A percentile compares a stretch with the other conserved stretches of the same genome.
phyloP scores from a whole-genome alignment of 2,113 vertebrate species.

The Notiomystis cincta region DNA sequence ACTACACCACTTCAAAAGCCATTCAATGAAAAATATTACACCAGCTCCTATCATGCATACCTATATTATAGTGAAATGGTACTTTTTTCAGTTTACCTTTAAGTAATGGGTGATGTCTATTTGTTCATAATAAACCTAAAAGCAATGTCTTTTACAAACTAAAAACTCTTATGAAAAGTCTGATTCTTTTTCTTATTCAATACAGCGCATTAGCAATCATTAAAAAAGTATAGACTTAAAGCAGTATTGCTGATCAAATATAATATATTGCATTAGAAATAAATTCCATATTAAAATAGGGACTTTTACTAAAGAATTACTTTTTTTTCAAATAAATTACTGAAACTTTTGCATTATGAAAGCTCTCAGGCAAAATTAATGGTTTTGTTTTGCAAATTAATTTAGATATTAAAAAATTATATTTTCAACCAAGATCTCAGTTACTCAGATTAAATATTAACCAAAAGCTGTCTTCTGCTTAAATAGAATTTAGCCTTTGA shows the following conservation, averaged over 20 bases:
- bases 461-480: slow-evolving; percentile 83
- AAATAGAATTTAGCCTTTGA: slow-evolving; percentile 89
- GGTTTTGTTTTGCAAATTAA: slow-evolving; percentile 88
- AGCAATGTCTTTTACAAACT: not conserved
- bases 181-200: not conserved
- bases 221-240: slow-evolving; percentile 33
- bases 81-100: not conserved
- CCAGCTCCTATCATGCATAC: not conserved
- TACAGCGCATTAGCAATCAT: not conserved
- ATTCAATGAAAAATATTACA: not conserved
- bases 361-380: slow-evolving; percentile 84
- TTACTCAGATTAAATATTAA: slow-evolving; percentile 91
- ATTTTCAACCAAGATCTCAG: slow-evolving; percentile 90
- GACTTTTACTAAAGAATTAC: slow-evolving; percentile 71
- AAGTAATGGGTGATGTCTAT: not conserved
- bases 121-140: not conserved
- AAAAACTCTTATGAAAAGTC: not conserved
- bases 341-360: slow-evolving; percentile 79
- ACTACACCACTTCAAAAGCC: not conserved
- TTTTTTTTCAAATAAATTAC: slow-evolving; percentile 77
- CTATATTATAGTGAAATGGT: not conserved
- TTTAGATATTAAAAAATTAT: slow-evolving; percentile 90
- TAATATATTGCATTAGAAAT: slow-evolving; percentile 71
- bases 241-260: slow-evolving; percentile 70
- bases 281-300: slow-evolving; percentile 75